Base-by-base conservation (phyloP, 1,140 invertebrate species). In the Phymastichus coffea region DNA sequence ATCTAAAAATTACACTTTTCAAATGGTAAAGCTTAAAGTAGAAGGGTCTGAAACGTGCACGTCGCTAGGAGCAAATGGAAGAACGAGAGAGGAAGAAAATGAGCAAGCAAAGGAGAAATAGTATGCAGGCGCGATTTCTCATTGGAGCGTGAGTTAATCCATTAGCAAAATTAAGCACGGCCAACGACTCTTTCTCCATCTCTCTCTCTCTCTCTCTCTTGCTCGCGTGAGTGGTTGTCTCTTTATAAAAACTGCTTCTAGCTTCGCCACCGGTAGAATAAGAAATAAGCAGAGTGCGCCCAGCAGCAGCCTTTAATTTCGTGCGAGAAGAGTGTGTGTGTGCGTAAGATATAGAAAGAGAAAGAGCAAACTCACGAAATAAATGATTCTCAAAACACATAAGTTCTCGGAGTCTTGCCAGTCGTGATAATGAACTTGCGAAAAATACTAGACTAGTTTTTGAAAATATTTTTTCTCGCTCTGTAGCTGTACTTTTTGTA, bases 141-240 rank as follows among this genome's bases (percentile, higher is more conserved):
- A 53, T 69, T 66, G 64, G 46, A 46, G 41, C 41, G 33, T 35
- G 30, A 48, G 62, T 49, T 69, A 71, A 73, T 74, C 72, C 73
- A 75, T 74, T 74, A 75, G 65, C 66, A 68, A 72, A 73, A 74
- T 75, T 73, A 70, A 71, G 55, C 64, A 48, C 26, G 58, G 56
- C 46, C 37, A 61, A 62, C 51, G 49, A 58, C 57, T 53, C 44
- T 7, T 10, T 15, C 15, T 41, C 51, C n/a, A n/a, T n/a, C n/a
- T n/a, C n/a, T n/a, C n/a, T n/a, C n/a, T n/a, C n/a, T n/a, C n/a
- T n/a, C n/a, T n/a, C n/a, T n/a, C n/a, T n/a, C n/a, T n/a, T n/a
- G n/a, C n/a, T n/a, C n/a, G n/a, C n/a, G n/a, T n/a, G 52, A 19
- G 17, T 38, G 23, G 17, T 7, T 22, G 25, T 48, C 55, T 28